Percentiles rank a stretch among this genome's conserved stretches.
Conservation (phyloP, 2,888 invertebrate species). For the Anthoptus insignis region DNA sequence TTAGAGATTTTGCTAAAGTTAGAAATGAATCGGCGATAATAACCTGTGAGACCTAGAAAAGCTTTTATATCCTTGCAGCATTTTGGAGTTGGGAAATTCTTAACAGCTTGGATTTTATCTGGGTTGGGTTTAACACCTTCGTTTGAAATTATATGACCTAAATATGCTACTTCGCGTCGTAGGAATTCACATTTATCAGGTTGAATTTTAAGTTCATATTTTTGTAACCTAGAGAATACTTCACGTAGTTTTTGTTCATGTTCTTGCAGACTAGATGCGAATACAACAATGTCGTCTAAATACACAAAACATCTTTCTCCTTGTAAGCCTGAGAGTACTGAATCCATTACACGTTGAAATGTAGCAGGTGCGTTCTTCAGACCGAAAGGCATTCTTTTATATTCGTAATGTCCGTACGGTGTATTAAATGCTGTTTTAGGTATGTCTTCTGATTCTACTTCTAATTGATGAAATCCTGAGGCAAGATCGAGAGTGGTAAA, state of each 20-base stretch:
- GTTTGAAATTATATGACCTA: too few species aligned
- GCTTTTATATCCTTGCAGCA: too few species aligned
- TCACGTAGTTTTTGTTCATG: conserved; percentile 52
- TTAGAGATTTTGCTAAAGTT: too few species aligned
- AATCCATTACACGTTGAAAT: conserved; percentile 56
- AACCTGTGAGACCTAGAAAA: too few species aligned
- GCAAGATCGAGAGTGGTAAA: conserved; percentile 49
- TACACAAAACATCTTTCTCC: conserved; percentile 51
- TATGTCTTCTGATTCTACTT: conserved; percentile 44
- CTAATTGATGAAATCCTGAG: conserved; percentile 48
- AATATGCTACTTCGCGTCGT: conserved; percentile 46
- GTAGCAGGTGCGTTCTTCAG: conserved; percentile 54
- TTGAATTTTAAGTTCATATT: conserved; percentile 54
- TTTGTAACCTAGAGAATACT: conserved; percentile 52
- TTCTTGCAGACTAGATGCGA: conserved; percentile 49
- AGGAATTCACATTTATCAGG: conserved; percentile 61
- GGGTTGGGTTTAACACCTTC: too few species aligned
- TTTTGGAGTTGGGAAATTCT: too few species aligned
- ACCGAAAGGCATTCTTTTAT: too few species aligned
- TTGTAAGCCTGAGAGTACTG: conserved; percentile 44
- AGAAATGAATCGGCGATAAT: too few species aligned
- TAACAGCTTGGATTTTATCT: too few species aligned
- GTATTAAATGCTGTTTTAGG: conserved; percentile 56
- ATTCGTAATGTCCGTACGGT: conserved; percentile 53
- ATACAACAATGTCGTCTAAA: conserved; percentile 53